Evolutionary conservation across 2,888 invertebrate genomes (phyloP), one percentile per base, ranked within the genome.

Genomic region (Macrostomum cliftonense): DNA sequence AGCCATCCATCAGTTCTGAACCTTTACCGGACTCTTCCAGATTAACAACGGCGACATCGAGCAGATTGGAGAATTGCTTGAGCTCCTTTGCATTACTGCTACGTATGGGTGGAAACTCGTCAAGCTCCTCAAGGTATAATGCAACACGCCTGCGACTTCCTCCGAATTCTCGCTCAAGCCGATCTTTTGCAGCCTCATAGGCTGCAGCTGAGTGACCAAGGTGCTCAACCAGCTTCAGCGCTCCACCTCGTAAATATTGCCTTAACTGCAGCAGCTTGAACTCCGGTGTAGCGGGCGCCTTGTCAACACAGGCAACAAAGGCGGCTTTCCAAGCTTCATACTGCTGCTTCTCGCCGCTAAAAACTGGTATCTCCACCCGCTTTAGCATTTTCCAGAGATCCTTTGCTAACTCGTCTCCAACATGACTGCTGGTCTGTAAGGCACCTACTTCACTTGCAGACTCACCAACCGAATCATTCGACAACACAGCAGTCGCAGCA

Each of bases 321-420:
- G 47, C 42, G 37, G 52, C 52, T 47, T 52, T 52, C 51, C 52
- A 52, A 38, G n/a, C 38, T 12, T 37, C 51, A 46, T 52, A 53
- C 21, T 13, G 21, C n/a, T 17, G 16, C 20, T 53, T 53, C 13
- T 52, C 52, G 13, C 52, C 52, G 37, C 14, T 5, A 37, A 51
- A 51, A 4, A 43, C 37, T 14, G 51, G 51, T 7, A 51, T 51
- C 39, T 43, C 28, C 5, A 51, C 52, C 2, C 51, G 50, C 28
- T 12, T 46, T 19, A 47, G 21, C 21, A 37, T 45, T 14, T 45
- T 36, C 43, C 42, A 50, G 9, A 49, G 16, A 43, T 50, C 50
- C 28, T 28, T 28, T 28, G 28, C 28, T 28, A 28, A 28, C 28
- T 28, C 28, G 28, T 4, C 28, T 28, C 9, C 28, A 28, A 4